A percentile compares a stretch with the other conserved stretches of the same genome.
These are phyloP conservation scores for Trematocara marginatum DNA, from an alignment of 2,113 vertebrate species.

Conservation along the genomic window DNA sequence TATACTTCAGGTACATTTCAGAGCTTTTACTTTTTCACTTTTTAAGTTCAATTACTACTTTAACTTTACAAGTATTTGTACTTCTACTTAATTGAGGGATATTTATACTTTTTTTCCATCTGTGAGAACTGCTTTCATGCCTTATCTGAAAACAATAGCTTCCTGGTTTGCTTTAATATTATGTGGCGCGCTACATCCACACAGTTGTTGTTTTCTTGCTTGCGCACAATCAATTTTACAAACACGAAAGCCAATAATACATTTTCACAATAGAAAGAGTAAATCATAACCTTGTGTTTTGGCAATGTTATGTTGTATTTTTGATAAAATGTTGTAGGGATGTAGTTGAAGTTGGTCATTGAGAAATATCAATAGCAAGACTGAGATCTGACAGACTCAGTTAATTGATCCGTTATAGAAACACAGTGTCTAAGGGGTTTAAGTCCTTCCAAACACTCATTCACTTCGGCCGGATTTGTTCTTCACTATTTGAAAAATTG, in stretches of 20 bases:
- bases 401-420: background rate
- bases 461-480: background rate
- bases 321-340: background rate
- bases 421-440: background rate
- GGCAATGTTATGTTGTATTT: background rate
- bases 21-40: background rate
- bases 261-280: background rate
- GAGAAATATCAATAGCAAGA: background rate
- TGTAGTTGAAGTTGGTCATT: background rate
- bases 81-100: background rate
- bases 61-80: background rate
- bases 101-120: background rate
- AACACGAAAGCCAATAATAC: too few species aligned
- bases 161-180: background rate
- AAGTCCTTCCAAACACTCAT: background rate
- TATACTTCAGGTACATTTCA: background rate
- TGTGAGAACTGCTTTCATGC: background rate
- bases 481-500: background rate
- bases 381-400: background rate
- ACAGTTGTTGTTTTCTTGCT: too few species aligned
- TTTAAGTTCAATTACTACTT: background rate
- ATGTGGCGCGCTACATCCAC: background rate
- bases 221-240: background rate
- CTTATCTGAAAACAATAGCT: background rate
- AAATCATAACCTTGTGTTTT: background rate